Evolutionary conservation across 53 echinoderm and acorn worm species (phyloP).

Genomic region (Paracentrotus lividus): DNA sequence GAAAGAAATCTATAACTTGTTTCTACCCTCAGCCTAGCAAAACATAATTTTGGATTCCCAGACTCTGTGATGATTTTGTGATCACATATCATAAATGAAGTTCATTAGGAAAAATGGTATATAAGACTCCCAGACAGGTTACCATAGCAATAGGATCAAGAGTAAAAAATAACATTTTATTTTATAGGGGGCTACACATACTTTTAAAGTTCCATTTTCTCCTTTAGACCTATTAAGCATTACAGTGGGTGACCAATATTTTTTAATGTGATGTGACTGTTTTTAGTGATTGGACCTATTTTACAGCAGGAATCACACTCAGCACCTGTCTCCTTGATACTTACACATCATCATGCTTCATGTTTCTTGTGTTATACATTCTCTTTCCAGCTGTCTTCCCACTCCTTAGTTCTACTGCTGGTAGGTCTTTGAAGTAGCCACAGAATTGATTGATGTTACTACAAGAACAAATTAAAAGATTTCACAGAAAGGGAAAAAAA

Average conservation of each 20-base stretch:
- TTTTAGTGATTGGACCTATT: too few species aligned
- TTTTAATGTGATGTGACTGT: too few species aligned
- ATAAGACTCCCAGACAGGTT: too few species aligned
- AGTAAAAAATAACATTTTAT: too few species aligned
- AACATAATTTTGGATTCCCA: not conserved
- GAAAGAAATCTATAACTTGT: too few species aligned
- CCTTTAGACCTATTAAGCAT: too few species aligned
- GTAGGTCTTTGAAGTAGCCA: conserved; percentile 91
- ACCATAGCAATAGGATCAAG: too few species aligned
- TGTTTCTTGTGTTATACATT: conserved; percentile 90
- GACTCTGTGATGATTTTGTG: not conserved
- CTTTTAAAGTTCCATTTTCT: too few species aligned
- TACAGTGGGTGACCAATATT: too few species aligned
- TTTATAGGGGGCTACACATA: too few species aligned
- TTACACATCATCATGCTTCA: conserved; percentile 93
- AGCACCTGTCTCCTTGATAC: too few species aligned
- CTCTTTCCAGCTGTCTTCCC: conserved; percentile 91
- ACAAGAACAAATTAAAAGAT: not conserved
- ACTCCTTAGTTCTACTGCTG: conserved; percentile 86
- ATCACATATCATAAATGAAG: not conserved
- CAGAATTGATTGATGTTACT: conserved; percentile 95
- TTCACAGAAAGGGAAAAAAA: not conserved
- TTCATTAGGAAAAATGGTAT: not conserved
- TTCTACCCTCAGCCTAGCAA: not conserved
- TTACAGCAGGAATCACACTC: too few species aligned